phyloP scores from a whole-genome alignment of 1,140 invertebrate species.

The Trialeurodes vaporariorum region DNA sequence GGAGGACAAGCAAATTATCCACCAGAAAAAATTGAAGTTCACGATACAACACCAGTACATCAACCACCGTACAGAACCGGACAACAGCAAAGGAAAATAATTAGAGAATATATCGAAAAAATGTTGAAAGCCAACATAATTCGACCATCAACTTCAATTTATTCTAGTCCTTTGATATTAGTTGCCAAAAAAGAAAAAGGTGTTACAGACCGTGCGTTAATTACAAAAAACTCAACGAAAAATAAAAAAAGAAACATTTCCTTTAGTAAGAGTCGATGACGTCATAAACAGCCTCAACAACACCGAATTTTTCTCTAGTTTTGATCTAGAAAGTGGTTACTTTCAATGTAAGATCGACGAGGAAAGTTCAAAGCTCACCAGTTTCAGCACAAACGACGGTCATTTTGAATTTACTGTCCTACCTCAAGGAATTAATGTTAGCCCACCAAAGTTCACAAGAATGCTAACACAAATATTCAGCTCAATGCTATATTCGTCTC shows the following conservation, averaged over 20 bases:
- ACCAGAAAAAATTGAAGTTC: too few species aligned
- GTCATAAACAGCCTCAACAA: conserved; percentile 36
- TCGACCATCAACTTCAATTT: too few species aligned
- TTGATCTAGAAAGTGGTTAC: conserved; percentile 37
- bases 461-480: conserved; percentile 23
- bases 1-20: too few species aligned
- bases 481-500: conserved; percentile 17
- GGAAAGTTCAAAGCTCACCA: conserved; percentile 27
- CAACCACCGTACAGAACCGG: too few species aligned
- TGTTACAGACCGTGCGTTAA: too few species aligned
- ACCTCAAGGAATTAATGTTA: conserved; percentile 24
- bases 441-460: conserved; percentile 16
- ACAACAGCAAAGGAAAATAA: too few species aligned
- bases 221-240: too few species aligned
- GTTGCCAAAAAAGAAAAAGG: too few species aligned
- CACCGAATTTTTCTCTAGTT: conserved; percentile 36
- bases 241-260: conserved; percentile 43
- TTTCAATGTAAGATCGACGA: conserved; percentile 31
- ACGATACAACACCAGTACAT: too few species aligned
- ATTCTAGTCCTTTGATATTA: too few species aligned
- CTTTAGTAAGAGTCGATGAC: conserved; percentile 40
- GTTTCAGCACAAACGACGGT: conserved; percentile 16
- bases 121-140: too few species aligned
- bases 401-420: conserved; percentile 21
- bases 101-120: too few species aligned